Evolutionary conservation across 1,140 invertebrate genomes (phyloP).

Genomic region (Eriosoma lanigerum): DNA sequence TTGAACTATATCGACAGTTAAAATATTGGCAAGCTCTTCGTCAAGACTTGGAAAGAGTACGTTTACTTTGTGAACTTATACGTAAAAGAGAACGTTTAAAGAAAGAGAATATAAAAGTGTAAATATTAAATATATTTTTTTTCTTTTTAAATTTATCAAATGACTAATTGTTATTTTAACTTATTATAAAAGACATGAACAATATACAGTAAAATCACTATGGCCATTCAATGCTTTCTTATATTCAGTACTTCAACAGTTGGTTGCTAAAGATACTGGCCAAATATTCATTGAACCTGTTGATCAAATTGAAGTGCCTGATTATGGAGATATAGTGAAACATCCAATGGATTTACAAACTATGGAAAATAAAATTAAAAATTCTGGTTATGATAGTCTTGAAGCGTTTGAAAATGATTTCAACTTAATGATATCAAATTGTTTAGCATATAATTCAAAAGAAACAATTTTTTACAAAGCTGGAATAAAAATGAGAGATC

Average conservation of each 20-base stretch:
- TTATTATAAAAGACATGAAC: conserved; percentile 66
- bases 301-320: conserved; percentile 84
- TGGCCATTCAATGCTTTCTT: conserved; percentile 80
- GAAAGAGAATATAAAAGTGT: conserved; percentile 79
- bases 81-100: conserved; percentile 94
- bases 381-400: conserved; percentile 66
- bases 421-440: conserved; percentile 91
- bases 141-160: conserved; percentile 23
- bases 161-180: background rate
- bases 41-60: conserved; percentile 90
- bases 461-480: conserved; percentile 84
- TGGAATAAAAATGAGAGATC: conserved; percentile 83
- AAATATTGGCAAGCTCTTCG: conserved; percentile 94
- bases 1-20: conserved; percentile 79
- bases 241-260: conserved; percentile 71
- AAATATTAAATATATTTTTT: conserved; percentile 54
- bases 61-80: conserved; percentile 90
- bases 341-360: conserved; percentile 95
- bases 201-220: conserved; percentile 77
- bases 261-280: conserved; percentile 78
- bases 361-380: conserved; percentile 71
- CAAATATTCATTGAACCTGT: conserved; percentile 93
- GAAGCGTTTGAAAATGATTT: conserved; percentile 86
- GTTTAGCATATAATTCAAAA: conserved; percentile 91
- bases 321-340: conserved; percentile 89